These are phyloP conservation scores for Torymus auratus DNA, from an alignment of 2,888 invertebrate species.

Conservation along the genomic window DNA sequence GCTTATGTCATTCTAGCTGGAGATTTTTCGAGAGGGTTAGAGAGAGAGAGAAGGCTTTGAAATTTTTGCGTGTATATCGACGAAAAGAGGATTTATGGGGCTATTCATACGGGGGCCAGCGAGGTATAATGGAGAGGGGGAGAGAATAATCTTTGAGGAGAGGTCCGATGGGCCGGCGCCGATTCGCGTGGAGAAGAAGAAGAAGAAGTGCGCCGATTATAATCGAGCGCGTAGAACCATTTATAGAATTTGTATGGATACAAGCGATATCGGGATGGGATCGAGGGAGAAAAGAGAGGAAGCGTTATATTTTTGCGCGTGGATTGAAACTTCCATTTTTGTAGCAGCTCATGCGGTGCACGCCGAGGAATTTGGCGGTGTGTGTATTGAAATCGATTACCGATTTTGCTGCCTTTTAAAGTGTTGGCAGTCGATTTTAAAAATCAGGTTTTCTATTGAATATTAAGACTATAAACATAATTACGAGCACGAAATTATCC, in stretches of 20 bases:
- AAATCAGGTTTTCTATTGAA: too few species aligned
- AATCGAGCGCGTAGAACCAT: constrained; percentile 39
- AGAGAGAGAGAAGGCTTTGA: background rate
- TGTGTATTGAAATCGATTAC: background rate
- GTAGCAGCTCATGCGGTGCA: background rate
- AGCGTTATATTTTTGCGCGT: constrained; percentile 34
- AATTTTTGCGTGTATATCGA: constrained; percentile 49
- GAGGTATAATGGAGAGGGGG: constrained; percentile 37
- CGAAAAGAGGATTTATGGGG: constrained; percentile 54
- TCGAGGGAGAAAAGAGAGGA: constrained; percentile 6
- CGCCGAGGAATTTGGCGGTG: constrained; percentile 11
- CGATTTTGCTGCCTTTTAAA: too few species aligned
- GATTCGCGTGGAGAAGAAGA: background rate
- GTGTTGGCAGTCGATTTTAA: too few species aligned
- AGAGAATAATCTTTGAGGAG: constrained; percentile 23
- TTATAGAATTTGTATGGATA: constrained; percentile 52
- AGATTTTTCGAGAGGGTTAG: too few species aligned
- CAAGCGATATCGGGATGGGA: constrained; percentile 39
- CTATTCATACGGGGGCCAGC: constrained; percentile 42
- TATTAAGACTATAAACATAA: too few species aligned
- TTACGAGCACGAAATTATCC: too few species aligned
- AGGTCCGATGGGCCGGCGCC: constrained; percentile 14
- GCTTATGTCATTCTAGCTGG: too few species aligned
- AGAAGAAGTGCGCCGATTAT: constrained; percentile 43
- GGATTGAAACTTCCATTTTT: constrained; percentile 40